Evolutionary conservation across 2,888 invertebrate species (phyloP).

Genomic region (Trichopria drosophilae): DNA sequence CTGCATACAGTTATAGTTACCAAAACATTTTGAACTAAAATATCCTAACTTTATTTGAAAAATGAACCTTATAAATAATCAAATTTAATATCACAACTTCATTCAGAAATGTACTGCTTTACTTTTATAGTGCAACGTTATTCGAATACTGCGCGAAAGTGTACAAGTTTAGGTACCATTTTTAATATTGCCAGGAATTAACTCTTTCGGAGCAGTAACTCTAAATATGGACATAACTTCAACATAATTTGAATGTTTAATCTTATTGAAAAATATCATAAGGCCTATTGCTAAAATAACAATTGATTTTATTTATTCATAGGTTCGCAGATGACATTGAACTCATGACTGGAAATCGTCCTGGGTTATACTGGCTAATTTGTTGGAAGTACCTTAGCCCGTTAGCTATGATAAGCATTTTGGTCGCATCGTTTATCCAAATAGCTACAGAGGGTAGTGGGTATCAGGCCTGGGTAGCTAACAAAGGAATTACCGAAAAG

Average conservation of each 20-base stretch:
- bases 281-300: not conserved
- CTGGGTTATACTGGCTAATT: slow-evolving; percentile 87
- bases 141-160: too few species aligned
- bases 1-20: too few species aligned
- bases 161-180: too few species aligned
- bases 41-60: not conserved
- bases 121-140: too few species aligned
- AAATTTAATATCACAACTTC: not conserved
- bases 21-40: slow-evolving; percentile 1
- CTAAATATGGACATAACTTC: not conserved
- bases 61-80: not conserved
- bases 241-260: not conserved
- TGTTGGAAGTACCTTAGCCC: slow-evolving; percentile 96
- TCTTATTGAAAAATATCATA: not conserved
- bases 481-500: slow-evolving; percentile 71
- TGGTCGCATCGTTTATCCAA: slow-evolving; percentile 81
- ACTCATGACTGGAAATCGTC: slow-evolving; percentile 89
- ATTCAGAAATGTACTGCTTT: too few species aligned
- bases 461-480: slow-evolving; percentile 82
- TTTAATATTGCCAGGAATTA: too few species aligned
- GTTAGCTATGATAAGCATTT: slow-evolving; percentile 82
- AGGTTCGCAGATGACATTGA: slow-evolving; percentile 94
- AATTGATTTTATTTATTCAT: too few species aligned
- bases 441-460: slow-evolving; percentile 79
- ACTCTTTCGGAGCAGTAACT: not conserved